A percentile compares a stretch with the other conserved stretches of the same genome.
Conservation (phyloP, 2,113 vertebrate genomes). For the Romanogobio albipinnatus region DNA sequence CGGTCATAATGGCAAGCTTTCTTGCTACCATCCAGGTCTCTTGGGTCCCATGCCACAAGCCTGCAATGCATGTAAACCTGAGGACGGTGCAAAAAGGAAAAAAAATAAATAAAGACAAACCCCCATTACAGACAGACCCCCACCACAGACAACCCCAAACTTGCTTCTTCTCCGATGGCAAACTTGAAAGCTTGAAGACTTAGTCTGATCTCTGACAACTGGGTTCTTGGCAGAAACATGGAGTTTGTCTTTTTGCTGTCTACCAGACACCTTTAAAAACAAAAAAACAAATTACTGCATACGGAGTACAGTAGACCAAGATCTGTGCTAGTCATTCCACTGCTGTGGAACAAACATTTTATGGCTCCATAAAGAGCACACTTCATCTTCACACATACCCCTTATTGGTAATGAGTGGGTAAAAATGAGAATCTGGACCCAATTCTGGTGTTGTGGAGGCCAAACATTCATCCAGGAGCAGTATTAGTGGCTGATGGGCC, state of each 20-base stretch:
- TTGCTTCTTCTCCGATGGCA: slow-evolving; percentile 64
- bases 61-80: slow-evolving; percentile 79
- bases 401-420: slow-evolving; percentile 75
- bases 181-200: slow-evolving; percentile 78
- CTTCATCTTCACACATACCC: slow-evolving; percentile 61
- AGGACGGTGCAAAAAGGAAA: background rate
- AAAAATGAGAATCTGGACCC: slow-evolving; percentile 36
- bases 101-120: too few species aligned
- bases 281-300: background rate
- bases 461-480: slow-evolving; percentile 76
- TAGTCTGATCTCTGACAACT: slow-evolving; percentile 62
- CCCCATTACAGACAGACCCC: too few species aligned
- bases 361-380: background rate
- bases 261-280: slow-evolving; percentile 70
- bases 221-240: slow-evolving; percentile 65
- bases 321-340: background rate
- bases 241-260: slow-evolving; percentile 70
- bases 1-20: slow-evolving; percentile 77
- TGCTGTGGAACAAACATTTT: background rate
- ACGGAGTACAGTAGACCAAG: background rate
- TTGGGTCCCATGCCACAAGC: slow-evolving; percentile 74
- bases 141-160: background rate
- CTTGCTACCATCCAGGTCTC: slow-evolving; percentile 59
- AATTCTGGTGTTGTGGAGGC: slow-evolving; percentile 64
- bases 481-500: slow-evolving; percentile 72